These are phyloP conservation scores for Melitaea athalia DNA, from an alignment of 2,888 invertebrate genomes.

Conservation along the genomic window DNA sequence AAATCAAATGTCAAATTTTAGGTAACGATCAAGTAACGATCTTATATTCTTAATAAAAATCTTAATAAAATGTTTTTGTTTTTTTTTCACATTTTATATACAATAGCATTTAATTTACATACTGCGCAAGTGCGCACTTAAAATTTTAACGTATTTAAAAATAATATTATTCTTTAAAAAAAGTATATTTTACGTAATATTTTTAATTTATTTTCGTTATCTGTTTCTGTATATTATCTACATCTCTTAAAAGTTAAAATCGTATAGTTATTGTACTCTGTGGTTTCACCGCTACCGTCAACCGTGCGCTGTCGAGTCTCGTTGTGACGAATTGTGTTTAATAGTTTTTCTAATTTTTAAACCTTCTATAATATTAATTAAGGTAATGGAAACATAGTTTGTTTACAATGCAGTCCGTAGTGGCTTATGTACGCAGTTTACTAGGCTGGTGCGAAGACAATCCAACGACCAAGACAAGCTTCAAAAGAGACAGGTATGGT, in stretches of 20 bases:
- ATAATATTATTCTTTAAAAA: too few relatives aligned
- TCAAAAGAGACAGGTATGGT: slow-evolving; percentile 76
- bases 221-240: neutral
- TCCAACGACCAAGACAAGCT: slow-evolving; percentile 57
- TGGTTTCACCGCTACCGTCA: slow-evolving; percentile 35
- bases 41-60: too few relatives aligned
- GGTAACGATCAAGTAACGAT: too few relatives aligned
- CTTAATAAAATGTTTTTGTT: too few relatives aligned
- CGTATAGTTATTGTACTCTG: too few relatives aligned
- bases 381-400: slow-evolving; percentile 68
- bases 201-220: neutral
- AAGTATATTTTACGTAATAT: neutral
- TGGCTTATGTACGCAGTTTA: slow-evolving; percentile 71
- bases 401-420: slow-evolving; percentile 71
- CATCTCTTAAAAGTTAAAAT: neutral
- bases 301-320: slow-evolving; percentile 31
- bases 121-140: neutral
- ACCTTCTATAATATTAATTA: slow-evolving; percentile 42
- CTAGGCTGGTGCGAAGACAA: slow-evolving; percentile 66
- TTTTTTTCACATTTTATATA: too few relatives aligned
- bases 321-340: slow-evolving; percentile 38
- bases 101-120: neutral
- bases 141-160: too few relatives aligned
- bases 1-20: neutral
- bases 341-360: slow-evolving; percentile 39